Evolutionary conservation across 2,797 vertebrate genomes (phyloP).

Genomic region (Danionella dracula): DNA sequence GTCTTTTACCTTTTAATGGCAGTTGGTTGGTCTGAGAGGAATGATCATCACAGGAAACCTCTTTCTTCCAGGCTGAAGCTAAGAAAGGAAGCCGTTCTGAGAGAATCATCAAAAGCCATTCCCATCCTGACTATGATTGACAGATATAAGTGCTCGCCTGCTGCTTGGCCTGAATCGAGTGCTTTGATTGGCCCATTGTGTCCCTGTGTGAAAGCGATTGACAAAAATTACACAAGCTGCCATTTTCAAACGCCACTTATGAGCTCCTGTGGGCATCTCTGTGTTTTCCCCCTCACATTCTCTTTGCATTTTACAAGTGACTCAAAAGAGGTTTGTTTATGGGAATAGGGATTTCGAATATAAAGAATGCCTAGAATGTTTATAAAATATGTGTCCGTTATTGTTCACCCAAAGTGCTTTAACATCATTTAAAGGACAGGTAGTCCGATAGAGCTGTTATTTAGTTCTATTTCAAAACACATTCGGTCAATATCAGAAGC

Average conservation of each 20-base stretch:
- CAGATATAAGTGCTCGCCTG: constrained; percentile 56
- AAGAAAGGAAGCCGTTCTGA: constrained; percentile 53
- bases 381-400: too few relatives aligned
- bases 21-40: constrained; percentile 53
- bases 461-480: too few relatives aligned
- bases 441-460: too few relatives aligned
- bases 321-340: too few relatives aligned
- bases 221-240: constrained; percentile 72
- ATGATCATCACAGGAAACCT: constrained; percentile 49
- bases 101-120: constrained; percentile 56
- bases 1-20: too few relatives aligned
- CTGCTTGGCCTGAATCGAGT: constrained; percentile 50
- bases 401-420: too few relatives aligned
- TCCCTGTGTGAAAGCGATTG: constrained; percentile 55
- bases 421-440: too few relatives aligned
- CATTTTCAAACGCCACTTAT: constrained; percentile 55
- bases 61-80: constrained; percentile 46
- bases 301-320: neutral
- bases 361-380: too few relatives aligned
- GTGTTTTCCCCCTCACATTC: neutral
- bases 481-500: too few relatives aligned
- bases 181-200: constrained; percentile 65
- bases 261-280: constrained; percentile 30
- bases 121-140: constrained; percentile 53
- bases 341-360: too few relatives aligned